Evolutionary conservation across 2,113 vertebrate genomes (phyloP).

Genomic region (Neogale vison): DNA sequence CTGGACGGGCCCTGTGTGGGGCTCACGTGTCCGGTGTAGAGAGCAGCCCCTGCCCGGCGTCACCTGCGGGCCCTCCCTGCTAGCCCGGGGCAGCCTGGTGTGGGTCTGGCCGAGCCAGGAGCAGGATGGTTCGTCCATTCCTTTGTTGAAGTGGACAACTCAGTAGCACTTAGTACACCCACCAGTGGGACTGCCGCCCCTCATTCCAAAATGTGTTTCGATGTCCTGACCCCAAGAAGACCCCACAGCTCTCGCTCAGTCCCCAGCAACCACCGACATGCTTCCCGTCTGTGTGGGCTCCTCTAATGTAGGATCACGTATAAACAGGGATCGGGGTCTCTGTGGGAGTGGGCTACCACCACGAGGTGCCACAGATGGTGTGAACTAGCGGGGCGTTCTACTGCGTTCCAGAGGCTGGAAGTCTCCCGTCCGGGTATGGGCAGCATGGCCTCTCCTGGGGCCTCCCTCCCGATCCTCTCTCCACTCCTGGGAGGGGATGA

Average conservation of each 20-base stretch:
- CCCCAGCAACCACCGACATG: background rate
- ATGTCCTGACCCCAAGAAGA: background rate
- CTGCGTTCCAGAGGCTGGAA: background rate
- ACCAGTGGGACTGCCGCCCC: background rate
- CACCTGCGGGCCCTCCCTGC: background rate
- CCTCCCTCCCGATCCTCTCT: background rate
- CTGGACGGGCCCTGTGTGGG: rapidly evolving
- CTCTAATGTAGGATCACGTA: background rate
- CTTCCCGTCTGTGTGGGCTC: background rate
- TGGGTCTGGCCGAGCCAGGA: too few relatives aligned
- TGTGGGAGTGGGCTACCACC: rapidly evolving
- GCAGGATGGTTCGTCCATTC: background rate
- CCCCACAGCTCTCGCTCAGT: too few relatives aligned
- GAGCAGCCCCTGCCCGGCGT: background rate
- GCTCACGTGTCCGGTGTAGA: background rate
- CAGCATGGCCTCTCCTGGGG: too few relatives aligned
- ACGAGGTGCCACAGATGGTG: background rate
- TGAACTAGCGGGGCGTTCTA: background rate
- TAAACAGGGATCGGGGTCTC: too few relatives aligned
- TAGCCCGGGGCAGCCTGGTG: background rate
- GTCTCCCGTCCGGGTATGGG: background rate
- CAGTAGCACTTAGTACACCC: background rate
- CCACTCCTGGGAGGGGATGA: background rate
- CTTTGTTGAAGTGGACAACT: too few relatives aligned
- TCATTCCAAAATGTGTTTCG: rapidly evolving